Evolutionary conservation across 1,140 invertebrate genomes (phyloP), one percentile per base, ranked within the genome.

Genomic region (Anadara kagoshimensis): DNA sequence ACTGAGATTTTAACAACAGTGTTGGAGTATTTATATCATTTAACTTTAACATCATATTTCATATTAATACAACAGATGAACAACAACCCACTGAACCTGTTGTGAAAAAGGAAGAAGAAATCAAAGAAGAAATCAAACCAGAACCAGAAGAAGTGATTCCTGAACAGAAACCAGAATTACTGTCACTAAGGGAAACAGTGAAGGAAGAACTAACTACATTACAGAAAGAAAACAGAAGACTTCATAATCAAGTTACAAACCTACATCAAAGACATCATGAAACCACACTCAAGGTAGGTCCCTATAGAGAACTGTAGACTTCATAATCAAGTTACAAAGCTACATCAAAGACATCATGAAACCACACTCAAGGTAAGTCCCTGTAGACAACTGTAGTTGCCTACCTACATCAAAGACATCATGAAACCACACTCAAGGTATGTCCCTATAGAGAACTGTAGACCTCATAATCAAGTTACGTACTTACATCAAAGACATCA

Each of bases 211-310:
- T 88, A 69, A 69, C 93, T 51, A 95, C 97, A 86, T 92, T 98
- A 63, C 95, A 97, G 88, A 93, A 92, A 36, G 97, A 99, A 91
- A 98, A 98, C 89, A 92, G 94, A 71, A 94, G 95, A 80, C 91
- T 99, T 12, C 95, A 98, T 90, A 94, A 94, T n/a, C 92, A 97
- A 71, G 96, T 97, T 78, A 98, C 97, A 18, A 93, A 94, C 44
- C 91, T 99, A 16, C 97, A 98, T 89, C 96, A 98, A 90, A 94
- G 95, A 80, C 95, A 98, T 87, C 97, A 98, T 83, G 94, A 94
- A 22, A 96, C 96, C 89, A 96, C 95, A 44, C 90, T 98, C 4
- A 95, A 97, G 90, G 93, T 94, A 83, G 18, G 29, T 36, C 29
- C 2, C 29, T 36, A 36, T 36, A 36, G 97, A 99, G 90, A 98